Evolutionary conservation across 2,113 vertebrate species (phyloP).

Genomic region (Eubucco bourcierii): DNA sequence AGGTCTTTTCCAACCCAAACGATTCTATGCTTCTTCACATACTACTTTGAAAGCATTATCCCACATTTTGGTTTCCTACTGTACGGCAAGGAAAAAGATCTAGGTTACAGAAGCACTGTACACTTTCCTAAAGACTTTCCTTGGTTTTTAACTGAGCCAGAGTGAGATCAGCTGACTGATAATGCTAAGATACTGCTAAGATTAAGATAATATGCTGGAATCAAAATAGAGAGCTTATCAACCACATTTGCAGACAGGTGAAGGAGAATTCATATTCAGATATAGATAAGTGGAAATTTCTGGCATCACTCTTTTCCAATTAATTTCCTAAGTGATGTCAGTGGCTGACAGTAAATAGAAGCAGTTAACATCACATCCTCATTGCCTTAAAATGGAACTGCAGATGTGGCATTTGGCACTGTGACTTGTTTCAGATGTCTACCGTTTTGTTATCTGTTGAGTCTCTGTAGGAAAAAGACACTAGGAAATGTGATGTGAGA

Average conservation of each 20-base stretch:
- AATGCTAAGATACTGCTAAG: neutral
- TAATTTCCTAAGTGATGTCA: neutral
- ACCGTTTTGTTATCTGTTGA: neutral
- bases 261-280: neutral
- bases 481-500: neutral
- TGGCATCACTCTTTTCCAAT: neutral
- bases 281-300: neutral
- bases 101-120: neutral
- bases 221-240: constrained; percentile 6
- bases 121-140: neutral
- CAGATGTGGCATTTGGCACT: neutral
- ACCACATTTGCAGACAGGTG: neutral
- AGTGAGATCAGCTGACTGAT: neutral
- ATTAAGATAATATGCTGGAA: neutral
- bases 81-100: neutral
- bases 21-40: neutral
- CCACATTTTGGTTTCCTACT: neutral
- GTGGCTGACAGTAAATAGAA: neutral
- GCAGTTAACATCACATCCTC: neutral
- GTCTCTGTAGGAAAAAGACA: neutral
- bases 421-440: neutral
- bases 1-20: no score
- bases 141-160: neutral
- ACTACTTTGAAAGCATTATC: neutral
- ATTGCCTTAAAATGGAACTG: neutral